These are phyloP conservation scores for Galago senegalensis DNA, from an alignment of 2,797 vertebrate genomes.

Conservation along the genomic window DNA sequence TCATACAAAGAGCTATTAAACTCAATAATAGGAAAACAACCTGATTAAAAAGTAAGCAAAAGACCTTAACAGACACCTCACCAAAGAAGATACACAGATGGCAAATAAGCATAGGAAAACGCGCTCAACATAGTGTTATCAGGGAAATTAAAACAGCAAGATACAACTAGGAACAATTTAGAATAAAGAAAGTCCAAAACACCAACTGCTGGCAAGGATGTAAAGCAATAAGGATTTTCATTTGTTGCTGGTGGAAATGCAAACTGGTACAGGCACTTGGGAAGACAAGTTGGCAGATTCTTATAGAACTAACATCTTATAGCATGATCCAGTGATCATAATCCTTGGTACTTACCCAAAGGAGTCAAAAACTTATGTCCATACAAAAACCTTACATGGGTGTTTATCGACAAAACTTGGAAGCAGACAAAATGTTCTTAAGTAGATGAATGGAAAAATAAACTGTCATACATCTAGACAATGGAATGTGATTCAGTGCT, in stretches of 20 bases:
- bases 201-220: neutral
- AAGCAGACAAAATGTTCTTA: neutral
- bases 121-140: neutral
- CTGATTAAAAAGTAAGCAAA: neutral
- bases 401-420: neutral
- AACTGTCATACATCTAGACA: neutral
- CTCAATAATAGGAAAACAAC: neutral
- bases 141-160: neutral
- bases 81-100: neutral
- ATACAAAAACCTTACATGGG: neutral
- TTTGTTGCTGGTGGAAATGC: neutral
- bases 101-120: neutral
- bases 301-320: neutral
- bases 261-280: neutral
- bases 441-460: neutral
- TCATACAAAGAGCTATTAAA: neutral
- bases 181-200: neutral
- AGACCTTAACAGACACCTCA: neutral
- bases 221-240: neutral
- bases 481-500: neutral
- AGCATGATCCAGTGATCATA: neutral
- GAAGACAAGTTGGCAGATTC: neutral
- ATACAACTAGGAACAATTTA: neutral
- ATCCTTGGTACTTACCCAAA: neutral
- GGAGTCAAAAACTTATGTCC: neutral